phyloP scores from a whole-genome alignment of 1,140 invertebrate species.

The Lepidurus packardi region DNA sequence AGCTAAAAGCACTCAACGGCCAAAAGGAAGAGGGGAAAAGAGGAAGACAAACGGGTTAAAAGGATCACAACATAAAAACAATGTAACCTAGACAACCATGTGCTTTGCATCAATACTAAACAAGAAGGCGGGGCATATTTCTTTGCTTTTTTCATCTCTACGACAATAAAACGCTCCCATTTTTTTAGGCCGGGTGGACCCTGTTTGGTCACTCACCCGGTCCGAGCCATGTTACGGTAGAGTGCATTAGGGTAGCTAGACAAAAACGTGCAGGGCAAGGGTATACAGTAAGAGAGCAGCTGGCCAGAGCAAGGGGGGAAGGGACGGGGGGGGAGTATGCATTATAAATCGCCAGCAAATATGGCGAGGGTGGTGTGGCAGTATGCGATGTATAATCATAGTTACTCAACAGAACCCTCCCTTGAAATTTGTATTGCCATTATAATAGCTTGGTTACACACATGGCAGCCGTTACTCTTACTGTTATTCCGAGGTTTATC shows the following conservation, averaged over 20 bases:
- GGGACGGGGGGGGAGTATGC: background rate
- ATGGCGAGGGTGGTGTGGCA: background rate
- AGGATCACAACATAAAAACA: background rate
- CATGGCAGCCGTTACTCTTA: background rate
- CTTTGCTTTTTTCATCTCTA: background rate
- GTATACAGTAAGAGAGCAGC: background rate
- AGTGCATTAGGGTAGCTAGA: background rate
- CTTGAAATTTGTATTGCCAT: constrained; percentile 1
- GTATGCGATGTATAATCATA: background rate
- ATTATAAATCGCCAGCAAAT: constrained; percentile 7
- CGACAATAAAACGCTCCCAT: background rate
- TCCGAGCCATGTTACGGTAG: background rate
- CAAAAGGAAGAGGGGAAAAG: background rate
- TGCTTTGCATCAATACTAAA: background rate
- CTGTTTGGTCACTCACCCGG: constrained; percentile 7
- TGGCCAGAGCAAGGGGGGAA: background rate
- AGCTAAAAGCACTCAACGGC: background rate
- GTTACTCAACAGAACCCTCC: constrained; percentile 1
- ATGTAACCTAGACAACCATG: background rate
- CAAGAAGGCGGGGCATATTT: background rate
- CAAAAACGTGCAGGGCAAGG: background rate
- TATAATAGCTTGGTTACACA: constrained; percentile 19
- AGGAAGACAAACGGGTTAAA: background rate
- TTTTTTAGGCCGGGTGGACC: background rate
- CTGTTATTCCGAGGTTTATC: background rate